These are phyloP conservation scores for Lagocephalus sceleratus DNA, from an alignment of 2,797 vertebrate species.

Conservation along the genomic window DNA sequence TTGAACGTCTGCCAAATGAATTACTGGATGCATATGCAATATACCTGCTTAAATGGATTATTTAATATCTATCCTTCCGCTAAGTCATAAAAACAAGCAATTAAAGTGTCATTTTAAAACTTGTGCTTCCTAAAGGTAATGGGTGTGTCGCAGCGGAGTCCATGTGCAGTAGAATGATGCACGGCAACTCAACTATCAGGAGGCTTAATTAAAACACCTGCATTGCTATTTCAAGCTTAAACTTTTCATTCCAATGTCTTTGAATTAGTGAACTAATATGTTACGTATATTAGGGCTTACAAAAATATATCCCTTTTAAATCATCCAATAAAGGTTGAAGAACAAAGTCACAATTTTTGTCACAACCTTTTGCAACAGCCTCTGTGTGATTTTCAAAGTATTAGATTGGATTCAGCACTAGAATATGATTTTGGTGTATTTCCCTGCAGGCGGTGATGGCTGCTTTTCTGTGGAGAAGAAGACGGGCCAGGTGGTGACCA, in stretches of 20 bases:
- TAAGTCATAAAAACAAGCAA: constrained; percentile 8
- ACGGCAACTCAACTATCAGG: background rate
- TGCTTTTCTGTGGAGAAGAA: constrained; percentile 85
- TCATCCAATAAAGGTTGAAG: background rate
- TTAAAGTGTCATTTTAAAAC: background rate
- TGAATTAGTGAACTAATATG: background rate
- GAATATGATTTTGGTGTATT: constrained; percentile 30
- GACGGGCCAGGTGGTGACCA: constrained; percentile 83
- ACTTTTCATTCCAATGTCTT: constrained; percentile 5
- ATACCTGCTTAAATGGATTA: no score
- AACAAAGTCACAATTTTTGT: background rate
- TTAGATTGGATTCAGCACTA: constrained; percentile 22
- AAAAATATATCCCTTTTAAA: no score
- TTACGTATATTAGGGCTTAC: no score
- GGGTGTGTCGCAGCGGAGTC: background rate
- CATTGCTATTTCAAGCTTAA: background rate
- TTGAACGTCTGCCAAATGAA: constrained; percentile 11
- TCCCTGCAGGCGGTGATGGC: constrained; percentile 79
- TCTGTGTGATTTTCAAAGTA: background rate
- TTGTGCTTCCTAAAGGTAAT: background rate
- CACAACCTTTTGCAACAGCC: background rate
- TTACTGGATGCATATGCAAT: background rate
- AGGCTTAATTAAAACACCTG: background rate
- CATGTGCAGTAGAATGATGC: background rate
- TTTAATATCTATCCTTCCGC: background rate